Percentiles rank a stretch among this genome's conserved stretches.
Conservation (phyloP, 1,140 invertebrate species). For the Drosophila orena region DNA sequence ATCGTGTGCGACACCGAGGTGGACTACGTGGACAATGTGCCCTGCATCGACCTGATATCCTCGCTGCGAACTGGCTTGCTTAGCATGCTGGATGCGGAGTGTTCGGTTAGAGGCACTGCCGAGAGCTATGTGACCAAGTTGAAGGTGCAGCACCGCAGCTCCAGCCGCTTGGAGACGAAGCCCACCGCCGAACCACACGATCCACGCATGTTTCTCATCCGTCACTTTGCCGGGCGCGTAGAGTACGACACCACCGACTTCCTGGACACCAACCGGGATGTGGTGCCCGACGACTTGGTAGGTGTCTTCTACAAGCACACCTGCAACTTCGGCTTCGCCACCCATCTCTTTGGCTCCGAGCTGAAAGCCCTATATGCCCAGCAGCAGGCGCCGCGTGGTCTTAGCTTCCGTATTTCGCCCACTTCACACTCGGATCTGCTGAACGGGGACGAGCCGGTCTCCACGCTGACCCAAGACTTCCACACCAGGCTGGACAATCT, state of each 20-base stretch:
- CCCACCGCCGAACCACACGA: conserved; percentile 87
- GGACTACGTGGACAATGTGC: conserved; percentile 97
- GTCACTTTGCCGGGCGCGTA: conserved; percentile 95
- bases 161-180: conserved; percentile 86
- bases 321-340: conserved; percentile 98
- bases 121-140: conserved; percentile 95
- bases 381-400: conserved; percentile 92
- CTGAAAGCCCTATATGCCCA: conserved; percentile 93
- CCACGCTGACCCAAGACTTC: conserved; percentile 97
- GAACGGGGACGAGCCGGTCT: conserved; percentile 94
- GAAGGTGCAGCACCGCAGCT: conserved; percentile 93
- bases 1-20: conserved; percentile 96
- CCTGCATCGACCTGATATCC: conserved; percentile 97
- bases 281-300: conserved; percentile 95
- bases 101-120: conserved; percentile 93
- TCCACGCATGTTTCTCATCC: conserved; percentile 94
- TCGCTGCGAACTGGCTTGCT: conserved; percentile 95
- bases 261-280: conserved; percentile 95
- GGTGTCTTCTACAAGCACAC: conserved; percentile 96
- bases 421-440: conserved; percentile 94
- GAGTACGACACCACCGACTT: conserved; percentile 96
- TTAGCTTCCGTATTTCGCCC: conserved; percentile 95
- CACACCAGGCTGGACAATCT: conserved; percentile 96
- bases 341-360: conserved; percentile 96
- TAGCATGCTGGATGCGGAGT: conserved; percentile 97